Base-by-base conservation (phyloP, 2,113 vertebrate genomes). In the Cervus canadensis region DNA sequence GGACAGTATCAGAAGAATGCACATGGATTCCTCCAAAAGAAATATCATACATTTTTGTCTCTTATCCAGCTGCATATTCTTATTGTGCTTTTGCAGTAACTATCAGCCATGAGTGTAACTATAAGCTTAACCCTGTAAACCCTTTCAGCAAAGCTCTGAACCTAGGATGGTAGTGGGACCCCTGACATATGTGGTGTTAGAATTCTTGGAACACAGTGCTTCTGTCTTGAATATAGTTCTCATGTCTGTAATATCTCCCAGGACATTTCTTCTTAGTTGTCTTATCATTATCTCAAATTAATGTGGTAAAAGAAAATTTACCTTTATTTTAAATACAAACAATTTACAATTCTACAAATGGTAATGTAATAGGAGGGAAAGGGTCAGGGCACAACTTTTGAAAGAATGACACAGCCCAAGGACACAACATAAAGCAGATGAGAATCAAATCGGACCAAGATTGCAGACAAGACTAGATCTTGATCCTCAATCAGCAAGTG, bases 261-360 rank as follows among this genome's bases (percentile, higher is more conserved):
- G 26, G 30, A 71, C 11, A 56, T 59, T 92, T 86, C 36, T 82
- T 95, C 12, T 43, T 62, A 48, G 48, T 12, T 82, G 7, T 23
- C 54, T 89, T 95, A 23, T 12, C 25, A 40, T 92, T 81, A 23
- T 86, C 36, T 93, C 50, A 81, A 62, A 62, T 48, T 87, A 81
- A 89, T 2, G 4, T 40, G 30, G 40, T 30, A 54, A 89, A 89
- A 62, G 19, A 89, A 54, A 97, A 71, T 43, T 36, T 76, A 48
- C 3, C 16, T 84, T 78, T 84, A 67, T 57, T 83, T 91, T 59
- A 87, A 94, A 91, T 3, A 50, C 40, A 89, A 92, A 78, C 16
- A 60, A 11, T 91, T 87, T 21, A 52, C 14, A 87, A 60, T 54
- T 87, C 10, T 78, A 67, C 87, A 91, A 87, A 93, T 48, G 11